Evolutionary conservation across 2,888 invertebrate genomes (phyloP).

Genomic region (Mongoloraphidia duomilia): DNA sequence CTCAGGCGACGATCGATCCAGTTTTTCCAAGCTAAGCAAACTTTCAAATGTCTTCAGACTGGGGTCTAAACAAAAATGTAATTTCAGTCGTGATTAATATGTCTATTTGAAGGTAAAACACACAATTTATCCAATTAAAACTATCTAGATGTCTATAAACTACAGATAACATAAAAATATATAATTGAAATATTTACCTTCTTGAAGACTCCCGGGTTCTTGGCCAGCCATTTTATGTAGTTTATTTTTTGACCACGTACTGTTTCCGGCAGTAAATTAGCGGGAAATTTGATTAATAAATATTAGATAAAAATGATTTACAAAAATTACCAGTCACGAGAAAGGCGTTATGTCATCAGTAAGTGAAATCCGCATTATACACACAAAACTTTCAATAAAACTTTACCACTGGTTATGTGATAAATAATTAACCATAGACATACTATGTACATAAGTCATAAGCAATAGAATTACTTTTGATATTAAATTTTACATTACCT

Average conservation of each 20-base stretch:
- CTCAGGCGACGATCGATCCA: slow-evolving; percentile 90
- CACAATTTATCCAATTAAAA: background rate
- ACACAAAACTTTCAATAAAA: no score
- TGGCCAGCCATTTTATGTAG: slow-evolving; percentile 47
- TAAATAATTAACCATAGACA: no score
- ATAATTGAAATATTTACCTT: slow-evolving; percentile 32
- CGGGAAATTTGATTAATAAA: background rate
- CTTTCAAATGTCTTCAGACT: slow-evolving; percentile 34
- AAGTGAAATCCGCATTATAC: no score
- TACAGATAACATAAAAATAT: background rate
- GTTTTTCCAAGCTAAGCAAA: slow-evolving; percentile 75
- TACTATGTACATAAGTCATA: no score
- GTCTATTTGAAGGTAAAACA: background rate
- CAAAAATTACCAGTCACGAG: background rate
- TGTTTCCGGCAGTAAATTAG: slow-evolving; percentile 2
- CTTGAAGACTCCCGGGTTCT: slow-evolving; percentile 44
- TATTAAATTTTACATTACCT: no score
- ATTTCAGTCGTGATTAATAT: background rate
- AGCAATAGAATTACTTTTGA: no score
- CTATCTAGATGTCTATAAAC: background rate
- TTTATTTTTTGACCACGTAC: background rate
- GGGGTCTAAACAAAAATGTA: slow-evolving; percentile 1
- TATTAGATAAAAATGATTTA: background rate
- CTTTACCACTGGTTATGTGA: no score
- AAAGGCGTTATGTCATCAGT: no score